Percentiles rank a stretch among this genome's conserved stretches.
Conservation (phyloP, 2,888 invertebrate species). For the Chirona hameri region DNA sequence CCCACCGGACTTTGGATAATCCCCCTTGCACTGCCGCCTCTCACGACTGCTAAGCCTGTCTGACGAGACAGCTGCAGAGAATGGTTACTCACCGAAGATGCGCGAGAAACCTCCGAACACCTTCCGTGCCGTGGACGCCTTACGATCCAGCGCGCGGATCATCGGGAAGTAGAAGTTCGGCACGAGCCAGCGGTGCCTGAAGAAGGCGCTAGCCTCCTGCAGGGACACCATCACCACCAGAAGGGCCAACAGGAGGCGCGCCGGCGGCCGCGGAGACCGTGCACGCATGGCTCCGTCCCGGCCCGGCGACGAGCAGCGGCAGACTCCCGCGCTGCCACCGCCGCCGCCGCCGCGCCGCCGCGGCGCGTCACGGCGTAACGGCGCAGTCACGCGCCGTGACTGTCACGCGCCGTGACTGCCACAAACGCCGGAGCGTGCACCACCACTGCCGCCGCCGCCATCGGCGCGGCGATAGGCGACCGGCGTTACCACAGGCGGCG, state of each 20-base stretch:
- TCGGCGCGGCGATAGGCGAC: neutral
- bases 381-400: neutral
- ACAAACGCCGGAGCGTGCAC: neutral
- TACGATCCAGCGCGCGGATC: conserved; percentile 11
- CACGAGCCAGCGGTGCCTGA: conserved; percentile 1
- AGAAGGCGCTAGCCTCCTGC: neutral
- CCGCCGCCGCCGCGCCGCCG: neutral
- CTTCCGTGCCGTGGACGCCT: neutral
- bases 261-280: neutral
- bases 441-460: neutral
- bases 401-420: neutral
- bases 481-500: neutral
- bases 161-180: conserved; percentile 12
- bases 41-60: neutral
- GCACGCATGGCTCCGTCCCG: neutral
- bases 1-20: too few relatives aligned
- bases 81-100: neutral
- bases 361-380: conserved; percentile 2
- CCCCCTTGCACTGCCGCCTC: neutral
- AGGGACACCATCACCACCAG: neutral
- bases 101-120: conserved; percentile 7
- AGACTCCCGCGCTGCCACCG: neutral
- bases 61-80: neutral
- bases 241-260: neutral
- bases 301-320: neutral